Evolutionary conservation across 2,797 vertebrate genomes (phyloP).

Genomic region (Xiphophorus birchmanni): DNA sequence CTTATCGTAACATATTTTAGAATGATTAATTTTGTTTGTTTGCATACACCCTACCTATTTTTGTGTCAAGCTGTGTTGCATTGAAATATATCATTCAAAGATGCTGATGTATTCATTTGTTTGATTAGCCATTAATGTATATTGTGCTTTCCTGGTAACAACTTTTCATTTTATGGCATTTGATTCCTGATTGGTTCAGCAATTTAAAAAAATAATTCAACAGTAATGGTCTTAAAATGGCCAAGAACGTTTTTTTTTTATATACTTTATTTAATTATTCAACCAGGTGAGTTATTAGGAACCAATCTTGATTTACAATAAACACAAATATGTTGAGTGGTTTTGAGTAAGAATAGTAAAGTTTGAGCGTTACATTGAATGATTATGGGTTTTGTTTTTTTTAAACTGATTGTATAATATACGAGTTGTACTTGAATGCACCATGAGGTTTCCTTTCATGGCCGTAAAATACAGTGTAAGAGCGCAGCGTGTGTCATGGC

Average conservation of each 20-base stretch:
- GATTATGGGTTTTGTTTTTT: background rate
- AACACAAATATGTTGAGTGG: too few relatives aligned
- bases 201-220: background rate
- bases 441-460: background rate
- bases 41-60: background rate
- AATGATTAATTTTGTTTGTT: background rate
- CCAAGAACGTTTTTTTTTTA: background rate
- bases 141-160: background rate
- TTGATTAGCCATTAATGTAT: background rate
- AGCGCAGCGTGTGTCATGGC: background rate
- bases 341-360: background rate
- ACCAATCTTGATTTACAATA: too few relatives aligned
- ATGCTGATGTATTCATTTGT: background rate
- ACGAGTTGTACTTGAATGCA: constrained; percentile 2
- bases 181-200: background rate
- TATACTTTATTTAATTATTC: too few relatives aligned
- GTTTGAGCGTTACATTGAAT: background rate
- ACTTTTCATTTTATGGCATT: background rate
- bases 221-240: background rate
- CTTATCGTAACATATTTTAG: background rate
- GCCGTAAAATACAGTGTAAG: background rate
- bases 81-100: background rate
- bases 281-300: too few relatives aligned
- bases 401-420: background rate
- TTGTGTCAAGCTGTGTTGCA: background rate